Conservation (phyloP, 2,888 invertebrate genomes). For the Zootermopsis nevadensis region DNA sequence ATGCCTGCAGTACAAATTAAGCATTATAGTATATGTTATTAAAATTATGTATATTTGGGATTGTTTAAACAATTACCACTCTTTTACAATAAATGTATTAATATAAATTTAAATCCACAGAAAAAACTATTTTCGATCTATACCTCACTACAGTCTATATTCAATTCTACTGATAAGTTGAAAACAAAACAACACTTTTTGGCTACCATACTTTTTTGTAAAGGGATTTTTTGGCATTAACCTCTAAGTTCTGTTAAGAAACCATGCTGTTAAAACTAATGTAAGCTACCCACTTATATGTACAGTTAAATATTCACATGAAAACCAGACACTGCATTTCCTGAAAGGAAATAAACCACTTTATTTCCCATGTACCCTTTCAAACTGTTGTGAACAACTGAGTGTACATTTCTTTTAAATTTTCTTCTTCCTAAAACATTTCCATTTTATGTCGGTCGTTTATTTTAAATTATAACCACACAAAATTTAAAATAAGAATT, state of each 20-base stretch:
- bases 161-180: background rate
- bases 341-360: background rate
- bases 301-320: no score
- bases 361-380: background rate
- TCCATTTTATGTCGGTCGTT: background rate
- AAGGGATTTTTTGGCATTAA: background rate
- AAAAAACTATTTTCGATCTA: background rate
- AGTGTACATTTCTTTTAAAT: no score
- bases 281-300: background rate
- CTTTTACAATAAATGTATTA: background rate
- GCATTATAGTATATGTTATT: background rate
- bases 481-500: background rate
- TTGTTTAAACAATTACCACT: background rate
- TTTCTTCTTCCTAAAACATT: no score
- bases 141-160: background rate
- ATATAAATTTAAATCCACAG: background rate
- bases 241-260: background rate
- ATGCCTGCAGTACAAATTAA: background rate
- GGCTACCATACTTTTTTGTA: background rate
- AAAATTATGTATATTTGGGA: background rate
- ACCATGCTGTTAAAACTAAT: background rate
- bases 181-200: background rate
- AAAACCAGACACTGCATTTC: background rate
- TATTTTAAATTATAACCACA: background rate
- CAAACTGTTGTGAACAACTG: no score